Percentiles rank a stretch among this genome's conserved stretches.
phyloP scores from a whole-genome alignment of 2,797 vertebrate genomes.

The Leuciscus waleckii region DNA sequence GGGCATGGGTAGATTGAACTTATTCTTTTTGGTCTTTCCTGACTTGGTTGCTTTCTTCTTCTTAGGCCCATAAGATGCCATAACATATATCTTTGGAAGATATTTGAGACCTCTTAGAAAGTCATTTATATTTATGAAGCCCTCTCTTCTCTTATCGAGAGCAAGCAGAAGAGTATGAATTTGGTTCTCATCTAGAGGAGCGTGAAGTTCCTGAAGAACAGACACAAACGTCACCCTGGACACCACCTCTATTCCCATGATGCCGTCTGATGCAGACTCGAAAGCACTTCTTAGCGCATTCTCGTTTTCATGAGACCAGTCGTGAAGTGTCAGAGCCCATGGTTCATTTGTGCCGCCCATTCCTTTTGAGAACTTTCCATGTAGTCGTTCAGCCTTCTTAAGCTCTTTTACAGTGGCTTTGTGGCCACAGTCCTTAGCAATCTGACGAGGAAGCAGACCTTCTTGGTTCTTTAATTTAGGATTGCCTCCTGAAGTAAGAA shows the following conservation, averaged over 20 bases:
- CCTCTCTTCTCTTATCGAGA: slow-evolving; percentile 74
- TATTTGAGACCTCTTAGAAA: slow-evolving; percentile 90
- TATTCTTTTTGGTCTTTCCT: slow-evolving; percentile 73
- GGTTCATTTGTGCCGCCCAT: slow-evolving; percentile 72
- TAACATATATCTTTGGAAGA: slow-evolving; percentile 82
- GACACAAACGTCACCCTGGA: slow-evolving; percentile 76
- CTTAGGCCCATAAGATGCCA: slow-evolving; percentile 80
- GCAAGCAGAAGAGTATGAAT: slow-evolving; percentile 72
- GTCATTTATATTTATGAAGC: slow-evolving; percentile 76
- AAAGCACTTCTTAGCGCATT: slow-evolving; percentile 73
- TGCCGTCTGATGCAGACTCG: slow-evolving; percentile 50
- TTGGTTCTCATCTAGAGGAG: slow-evolving; percentile 69
- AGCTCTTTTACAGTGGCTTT: slow-evolving; percentile 83
- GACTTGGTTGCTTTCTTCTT: slow-evolving; percentile 80
- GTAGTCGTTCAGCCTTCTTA: slow-evolving; percentile 77
- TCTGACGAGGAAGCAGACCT: slow-evolving; percentile 77
- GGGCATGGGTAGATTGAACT: slow-evolving; percentile 79
- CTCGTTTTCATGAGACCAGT: slow-evolving; percentile 88
- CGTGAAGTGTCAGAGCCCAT: slow-evolving; percentile 86
- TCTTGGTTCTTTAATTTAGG: slow-evolving; percentile 85
- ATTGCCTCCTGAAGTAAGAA: slow-evolving; percentile 84
- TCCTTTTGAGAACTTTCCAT: slow-evolving; percentile 70
- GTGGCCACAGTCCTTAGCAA: slow-evolving; percentile 83
- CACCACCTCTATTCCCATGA: slow-evolving; percentile 71
- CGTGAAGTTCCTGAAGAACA: slow-evolving; percentile 74